Conservation (phyloP, 2,113 vertebrate genomes). For the Trichomycterus rosablanca region DNA sequence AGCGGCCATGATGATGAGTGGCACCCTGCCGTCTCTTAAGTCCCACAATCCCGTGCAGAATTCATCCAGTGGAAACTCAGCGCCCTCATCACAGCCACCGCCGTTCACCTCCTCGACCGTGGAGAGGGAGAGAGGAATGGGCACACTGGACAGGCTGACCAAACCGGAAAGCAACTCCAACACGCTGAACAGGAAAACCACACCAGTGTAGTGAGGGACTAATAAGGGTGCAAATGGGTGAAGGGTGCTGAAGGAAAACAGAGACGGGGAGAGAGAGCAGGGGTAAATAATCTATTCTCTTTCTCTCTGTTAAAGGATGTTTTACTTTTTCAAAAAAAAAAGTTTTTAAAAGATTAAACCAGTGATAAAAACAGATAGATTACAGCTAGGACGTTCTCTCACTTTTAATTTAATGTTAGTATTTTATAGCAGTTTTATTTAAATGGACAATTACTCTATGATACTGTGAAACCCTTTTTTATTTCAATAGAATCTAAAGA, state of each 20-base stretch:
- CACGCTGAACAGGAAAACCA: constrained; percentile 88
- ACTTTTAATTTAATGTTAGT: constrained; percentile 42
- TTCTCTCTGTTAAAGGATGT: constrained; percentile 44
- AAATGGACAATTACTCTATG: constrained; percentile 56
- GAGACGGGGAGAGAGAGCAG: constrained; percentile 21
- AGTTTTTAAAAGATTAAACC: constrained; percentile 41
- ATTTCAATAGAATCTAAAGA: constrained; percentile 46
- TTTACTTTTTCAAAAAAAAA: constrained; percentile 42
- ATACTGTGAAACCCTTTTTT: constrained; percentile 58
- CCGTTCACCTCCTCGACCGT: constrained; percentile 68
- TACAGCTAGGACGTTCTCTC: constrained; percentile 50
- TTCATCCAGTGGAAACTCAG: constrained; percentile 73
- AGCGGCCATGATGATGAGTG: constrained; percentile 67
- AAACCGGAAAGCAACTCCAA: constrained; percentile 81
- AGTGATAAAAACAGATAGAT: constrained; percentile 39
- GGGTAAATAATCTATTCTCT: constrained; percentile 46
- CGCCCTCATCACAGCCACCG: constrained; percentile 74
- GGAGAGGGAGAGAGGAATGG: constrained; percentile 72
- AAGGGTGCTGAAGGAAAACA: background rate
- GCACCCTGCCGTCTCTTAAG: constrained; percentile 71
- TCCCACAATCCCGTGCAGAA: constrained; percentile 66
- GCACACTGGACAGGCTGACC: constrained; percentile 69
- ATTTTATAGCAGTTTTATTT: constrained; percentile 67
- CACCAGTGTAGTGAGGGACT: constrained; percentile 67
- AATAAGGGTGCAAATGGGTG: constrained; percentile 1